Percentiles rank a stretch among this genome's conserved stretches.
phyloP scores from a whole-genome alignment of 2,888 invertebrate species.

The Aporophyla nigra region DNA sequence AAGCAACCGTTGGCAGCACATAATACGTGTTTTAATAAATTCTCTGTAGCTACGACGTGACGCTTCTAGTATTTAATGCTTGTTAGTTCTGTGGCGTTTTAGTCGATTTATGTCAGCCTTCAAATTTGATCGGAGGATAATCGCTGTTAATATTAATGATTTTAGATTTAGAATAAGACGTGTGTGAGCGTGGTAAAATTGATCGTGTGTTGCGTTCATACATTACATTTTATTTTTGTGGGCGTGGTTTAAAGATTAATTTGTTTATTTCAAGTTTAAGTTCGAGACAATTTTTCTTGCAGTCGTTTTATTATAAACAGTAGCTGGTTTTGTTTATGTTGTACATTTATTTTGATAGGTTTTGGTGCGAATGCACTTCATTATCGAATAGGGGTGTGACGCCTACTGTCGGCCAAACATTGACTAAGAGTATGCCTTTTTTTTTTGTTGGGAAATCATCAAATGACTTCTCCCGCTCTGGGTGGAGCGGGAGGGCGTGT shows the following conservation, averaged over 20 bases:
- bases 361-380: background rate
- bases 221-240: constrained; percentile 11
- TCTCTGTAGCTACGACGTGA: constrained; percentile 46
- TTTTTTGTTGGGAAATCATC: no score
- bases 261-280: constrained; percentile 20
- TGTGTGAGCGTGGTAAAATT: constrained; percentile 16
- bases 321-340: background rate
- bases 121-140: constrained; percentile 44
- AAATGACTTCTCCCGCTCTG: no score
- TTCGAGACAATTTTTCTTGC: background rate
- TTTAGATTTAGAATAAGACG: constrained; percentile 34
- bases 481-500: no score
- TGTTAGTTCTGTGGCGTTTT: constrained; percentile 43
- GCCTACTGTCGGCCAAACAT: background rate
- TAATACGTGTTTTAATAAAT: constrained; percentile 56
- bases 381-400: background rate
- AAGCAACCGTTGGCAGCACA: constrained; percentile 76
- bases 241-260: constrained; percentile 13
- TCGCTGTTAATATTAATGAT: constrained; percentile 44
- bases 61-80: constrained; percentile 42
- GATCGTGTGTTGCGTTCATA: constrained; percentile 7
- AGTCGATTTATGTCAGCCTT: constrained; percentile 60
- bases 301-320: background rate
- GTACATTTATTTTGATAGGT: background rate
- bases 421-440: background rate